Conservation (phyloP, 2,797 vertebrate species). For the Sebastolobus altivelis region DNA sequence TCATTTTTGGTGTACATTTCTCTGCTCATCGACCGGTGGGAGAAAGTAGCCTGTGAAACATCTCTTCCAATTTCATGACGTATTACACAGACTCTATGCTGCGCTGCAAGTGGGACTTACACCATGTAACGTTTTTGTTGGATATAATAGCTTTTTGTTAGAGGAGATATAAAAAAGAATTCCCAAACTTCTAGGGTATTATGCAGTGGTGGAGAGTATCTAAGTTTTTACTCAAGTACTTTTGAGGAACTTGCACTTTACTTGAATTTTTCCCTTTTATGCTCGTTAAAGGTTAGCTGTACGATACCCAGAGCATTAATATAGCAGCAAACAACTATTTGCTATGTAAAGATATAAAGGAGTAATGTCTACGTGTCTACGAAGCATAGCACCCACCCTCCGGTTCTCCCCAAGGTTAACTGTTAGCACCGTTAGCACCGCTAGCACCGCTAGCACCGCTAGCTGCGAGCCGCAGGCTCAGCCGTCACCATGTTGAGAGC, state of each 20-base stretch:
- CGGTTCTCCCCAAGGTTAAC: too few species aligned
- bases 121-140: conserved; percentile 37
- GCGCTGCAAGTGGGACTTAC: conserved; percentile 35
- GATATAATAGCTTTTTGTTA: conserved; percentile 50
- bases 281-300: neutral
- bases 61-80: conserved; percentile 61
- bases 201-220: neutral
- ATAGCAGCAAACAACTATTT: neutral
- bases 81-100: conserved; percentile 51
- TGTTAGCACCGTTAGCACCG: too few species aligned
- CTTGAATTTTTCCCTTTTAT: neutral
- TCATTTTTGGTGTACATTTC: conserved; percentile 73
- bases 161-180: conserved; percentile 15
- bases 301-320: neutral
- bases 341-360: neutral
- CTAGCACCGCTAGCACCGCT: too few species aligned
- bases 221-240: neutral
- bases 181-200: conserved; percentile 1
- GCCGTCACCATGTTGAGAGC: neutral
- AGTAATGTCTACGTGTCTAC: neutral
- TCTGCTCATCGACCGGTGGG: conserved; percentile 67
- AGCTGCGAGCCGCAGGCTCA: too few species aligned
- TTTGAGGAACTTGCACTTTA: neutral
- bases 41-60: conserved; percentile 68
- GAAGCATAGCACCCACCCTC: accelerated